These are phyloP conservation scores for Sorex araneus DNA, from an alignment of 2,113 vertebrate species.

Conservation along the genomic window DNA sequence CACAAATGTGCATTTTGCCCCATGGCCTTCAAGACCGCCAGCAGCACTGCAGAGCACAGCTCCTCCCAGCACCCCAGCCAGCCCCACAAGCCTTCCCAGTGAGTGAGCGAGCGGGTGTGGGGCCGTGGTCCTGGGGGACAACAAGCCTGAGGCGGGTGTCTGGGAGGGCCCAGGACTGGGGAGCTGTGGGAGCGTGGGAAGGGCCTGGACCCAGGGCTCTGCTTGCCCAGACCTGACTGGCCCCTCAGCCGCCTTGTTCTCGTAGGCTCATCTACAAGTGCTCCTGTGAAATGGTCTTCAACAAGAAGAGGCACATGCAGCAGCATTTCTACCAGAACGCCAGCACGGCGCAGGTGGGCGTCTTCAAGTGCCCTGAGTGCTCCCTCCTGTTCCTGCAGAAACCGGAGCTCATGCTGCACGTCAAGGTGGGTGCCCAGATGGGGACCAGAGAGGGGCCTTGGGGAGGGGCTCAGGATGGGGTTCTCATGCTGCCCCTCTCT, in stretches of 20 bases:
- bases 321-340: conserved; percentile 96
- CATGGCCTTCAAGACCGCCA: conserved; percentile 95
- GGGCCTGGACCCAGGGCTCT: background rate
- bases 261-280: conserved; percentile 96
- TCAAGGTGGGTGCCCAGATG: conserved; percentile 91
- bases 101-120: conserved; percentile 83
- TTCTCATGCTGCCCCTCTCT: conserved; percentile 49
- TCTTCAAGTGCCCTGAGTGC: conserved; percentile 98
- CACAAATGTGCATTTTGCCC: conserved; percentile 97
- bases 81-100: conserved; percentile 92
- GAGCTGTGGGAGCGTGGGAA: background rate
- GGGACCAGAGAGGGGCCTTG: background rate
- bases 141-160: no score
- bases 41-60: conserved; percentile 92
- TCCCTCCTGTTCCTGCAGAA: conserved; percentile 96
- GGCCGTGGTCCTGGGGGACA: background rate
- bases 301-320: conserved; percentile 95
- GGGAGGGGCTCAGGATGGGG: background rate
- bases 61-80: conserved; percentile 92
- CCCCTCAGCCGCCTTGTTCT: background rate
- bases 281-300: conserved; percentile 96
- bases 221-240: background rate
- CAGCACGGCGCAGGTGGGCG: conserved; percentile 91
- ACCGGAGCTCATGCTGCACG: conserved; percentile 95
- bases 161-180: background rate